These are phyloP conservation scores for Tetragonula clypearis DNA, from an alignment of 1,140 invertebrate genomes.

Conservation along the genomic window DNA sequence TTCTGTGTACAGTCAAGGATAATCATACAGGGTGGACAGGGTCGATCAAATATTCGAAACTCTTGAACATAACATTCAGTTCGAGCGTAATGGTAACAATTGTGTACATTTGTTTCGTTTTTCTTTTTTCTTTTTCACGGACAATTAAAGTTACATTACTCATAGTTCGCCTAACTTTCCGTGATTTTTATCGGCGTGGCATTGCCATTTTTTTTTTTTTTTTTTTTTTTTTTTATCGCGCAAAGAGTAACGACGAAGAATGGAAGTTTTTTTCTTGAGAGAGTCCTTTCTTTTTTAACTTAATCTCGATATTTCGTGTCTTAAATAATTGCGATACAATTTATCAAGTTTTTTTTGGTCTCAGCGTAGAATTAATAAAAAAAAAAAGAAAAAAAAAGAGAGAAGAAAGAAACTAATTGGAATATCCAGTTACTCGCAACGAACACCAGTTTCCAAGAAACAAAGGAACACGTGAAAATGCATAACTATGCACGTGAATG, in stretches of 20 bases:
- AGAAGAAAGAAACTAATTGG: not conserved
- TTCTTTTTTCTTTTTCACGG: not conserved
- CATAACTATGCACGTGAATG: not conserved
- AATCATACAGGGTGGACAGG: not conserved
- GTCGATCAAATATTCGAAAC: not conserved
- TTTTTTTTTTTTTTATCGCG: not conserved
- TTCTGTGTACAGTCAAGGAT: not conserved
- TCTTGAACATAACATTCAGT: not conserved
- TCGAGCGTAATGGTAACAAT: not conserved
- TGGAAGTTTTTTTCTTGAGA: not conserved
- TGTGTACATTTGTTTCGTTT: not conserved
- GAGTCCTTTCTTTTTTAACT: not conserved
- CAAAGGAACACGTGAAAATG: not conserved
- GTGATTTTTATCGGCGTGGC: slow-evolving; percentile 4
- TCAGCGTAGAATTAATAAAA: not conserved
- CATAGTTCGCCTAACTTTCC: not conserved
- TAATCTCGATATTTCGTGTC: not conserved
- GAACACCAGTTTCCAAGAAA: not conserved
- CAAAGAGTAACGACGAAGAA: not conserved
- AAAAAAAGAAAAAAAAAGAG: not conserved
- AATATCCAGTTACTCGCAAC: not conserved
- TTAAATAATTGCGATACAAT: not conserved
- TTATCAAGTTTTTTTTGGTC: too few species aligned
- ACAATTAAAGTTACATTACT: slow-evolving; percentile 35
- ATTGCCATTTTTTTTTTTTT: not conserved